Evolutionary conservation across 2,888 invertebrate species (phyloP).

Genomic region (Drosophila gaucha): DNA sequence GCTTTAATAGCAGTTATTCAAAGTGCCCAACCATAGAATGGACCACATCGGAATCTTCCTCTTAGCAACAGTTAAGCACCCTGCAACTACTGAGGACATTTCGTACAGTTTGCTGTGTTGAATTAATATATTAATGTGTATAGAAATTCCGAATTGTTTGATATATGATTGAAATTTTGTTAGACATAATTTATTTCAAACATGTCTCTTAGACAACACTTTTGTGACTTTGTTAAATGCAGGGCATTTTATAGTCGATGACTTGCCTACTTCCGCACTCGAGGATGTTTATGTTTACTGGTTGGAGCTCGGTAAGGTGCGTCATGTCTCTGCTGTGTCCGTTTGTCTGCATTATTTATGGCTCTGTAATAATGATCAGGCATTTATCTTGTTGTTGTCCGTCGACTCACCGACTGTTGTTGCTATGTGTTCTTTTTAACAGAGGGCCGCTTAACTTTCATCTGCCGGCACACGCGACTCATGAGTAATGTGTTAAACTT

Average conservation of each 20-base stretch:
- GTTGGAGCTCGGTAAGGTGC: constrained; percentile 53
- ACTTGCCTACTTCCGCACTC: neutral
- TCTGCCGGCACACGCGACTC: constrained; percentile 35
- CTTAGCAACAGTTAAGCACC: neutral
- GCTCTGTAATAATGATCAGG: constrained; percentile 74
- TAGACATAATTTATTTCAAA: neutral
- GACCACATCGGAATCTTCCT: neutral
- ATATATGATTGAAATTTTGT: neutral
- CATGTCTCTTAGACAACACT: neutral
- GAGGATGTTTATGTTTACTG: constrained; percentile 29
- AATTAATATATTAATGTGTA: neutral
- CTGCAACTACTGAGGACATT: neutral
- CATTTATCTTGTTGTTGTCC: constrained; percentile 69
- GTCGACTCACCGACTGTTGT: constrained; percentile 15
- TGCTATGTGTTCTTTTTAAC: constrained; percentile 21
- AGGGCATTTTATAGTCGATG: constrained; percentile 30
- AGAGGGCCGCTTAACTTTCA: constrained; percentile 41
- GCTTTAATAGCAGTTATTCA: constrained; percentile 77
- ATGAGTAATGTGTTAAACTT: constrained; percentile 69
- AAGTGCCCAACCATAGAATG: constrained; percentile 42
- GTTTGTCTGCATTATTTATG: constrained; percentile 71
- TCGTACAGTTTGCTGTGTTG: neutral
- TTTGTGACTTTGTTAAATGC: neutral
- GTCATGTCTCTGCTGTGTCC: constrained; percentile 46
- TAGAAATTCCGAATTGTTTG: neutral